Evolutionary conservation across 2,888 invertebrate species (phyloP), one percentile per base, ranked within the genome.

Genomic region (Brassicogethes aeneus): DNA sequence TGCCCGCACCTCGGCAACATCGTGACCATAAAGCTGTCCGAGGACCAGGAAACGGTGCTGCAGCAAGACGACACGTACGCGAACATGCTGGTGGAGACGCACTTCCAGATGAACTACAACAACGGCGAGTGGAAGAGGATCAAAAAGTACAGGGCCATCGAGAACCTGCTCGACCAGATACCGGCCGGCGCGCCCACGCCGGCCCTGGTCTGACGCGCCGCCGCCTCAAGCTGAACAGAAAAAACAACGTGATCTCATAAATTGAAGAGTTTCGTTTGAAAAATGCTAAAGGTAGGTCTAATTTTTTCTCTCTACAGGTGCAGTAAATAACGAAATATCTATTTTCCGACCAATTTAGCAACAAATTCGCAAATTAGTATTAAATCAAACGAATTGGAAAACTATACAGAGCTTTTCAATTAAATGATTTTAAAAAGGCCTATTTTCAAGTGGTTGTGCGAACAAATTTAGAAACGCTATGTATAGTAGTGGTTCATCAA

Each of bases 91-190:
- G 88, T 88, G 0, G 96, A 96, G 68, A 94, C 91, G 49, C 93
- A 92, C 69, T 96, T 97, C 79, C 93, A 96, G 67, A 91, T 97
- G 90, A 96, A 97, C 71, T 96, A 96, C 70, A 88, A 88, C 62
- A 94, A 91, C 39, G 96, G 96, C 16, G 94, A 96, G 64, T 97
- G 95, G 95, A 94, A 94, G 63, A 74, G 85, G 56, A 85, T 95
- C 56, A 91, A 93, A 69, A 95, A 95, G 60, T 87, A 85, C 65
- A 74, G 89, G 43, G 82, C 85, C 42, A 75, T 85, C 51, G 87
- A 82, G 43, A 66, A 61, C 49, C 53, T 63, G 16, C 61, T 64
- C 10, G 66, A 68, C 23, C 64, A 62, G 42, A 53, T 66, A 30
- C 55, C 64, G 16, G 61, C 61, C 39, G 64, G 57, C 45, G 54